These are phyloP conservation scores for Lepus timidus DNA, from an alignment of 2,113 vertebrate genomes.

Conservation along the genomic window DNA sequence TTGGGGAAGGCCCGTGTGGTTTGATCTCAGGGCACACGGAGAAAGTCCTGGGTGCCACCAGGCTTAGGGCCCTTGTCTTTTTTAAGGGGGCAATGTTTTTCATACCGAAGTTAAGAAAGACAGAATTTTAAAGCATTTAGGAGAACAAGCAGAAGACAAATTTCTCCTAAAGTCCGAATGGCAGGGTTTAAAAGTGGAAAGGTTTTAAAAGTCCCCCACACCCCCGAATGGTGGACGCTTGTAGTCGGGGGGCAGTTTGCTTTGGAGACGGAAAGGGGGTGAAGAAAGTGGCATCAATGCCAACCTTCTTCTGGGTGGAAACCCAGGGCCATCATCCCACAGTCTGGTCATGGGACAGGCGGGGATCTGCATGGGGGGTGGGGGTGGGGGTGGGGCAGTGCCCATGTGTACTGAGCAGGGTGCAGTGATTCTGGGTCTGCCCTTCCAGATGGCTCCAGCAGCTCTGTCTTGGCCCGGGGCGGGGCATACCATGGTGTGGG, in stretches of 20 bases:
- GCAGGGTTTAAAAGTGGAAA: background rate
- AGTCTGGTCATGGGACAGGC: background rate
- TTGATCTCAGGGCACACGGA: background rate
- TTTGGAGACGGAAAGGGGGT: background rate
- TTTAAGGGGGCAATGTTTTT: too few relatives aligned
- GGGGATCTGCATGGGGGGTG: background rate
- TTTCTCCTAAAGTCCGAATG: background rate
- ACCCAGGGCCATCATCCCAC: background rate
- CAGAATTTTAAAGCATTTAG: background rate
- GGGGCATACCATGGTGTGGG: background rate
- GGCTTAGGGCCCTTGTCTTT: background rate
- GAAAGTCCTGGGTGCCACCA: background rate
- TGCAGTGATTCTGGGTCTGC: background rate
- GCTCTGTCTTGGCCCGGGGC: background rate
- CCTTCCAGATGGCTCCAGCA: background rate
- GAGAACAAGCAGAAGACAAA: background rate
- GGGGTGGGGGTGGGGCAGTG: too few relatives aligned
- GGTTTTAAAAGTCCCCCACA: background rate
- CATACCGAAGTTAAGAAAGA: too few relatives aligned
- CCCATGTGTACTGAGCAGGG: fast-evolving
- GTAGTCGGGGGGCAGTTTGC: background rate
- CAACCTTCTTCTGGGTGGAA: background rate
- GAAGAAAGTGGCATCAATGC: background rate
- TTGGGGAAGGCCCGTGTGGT: background rate
- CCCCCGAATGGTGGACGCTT: background rate